These are phyloP conservation scores for Oxyura jamaicensis DNA, from an alignment of 2,113 vertebrate species.

Conservation along the genomic window DNA sequence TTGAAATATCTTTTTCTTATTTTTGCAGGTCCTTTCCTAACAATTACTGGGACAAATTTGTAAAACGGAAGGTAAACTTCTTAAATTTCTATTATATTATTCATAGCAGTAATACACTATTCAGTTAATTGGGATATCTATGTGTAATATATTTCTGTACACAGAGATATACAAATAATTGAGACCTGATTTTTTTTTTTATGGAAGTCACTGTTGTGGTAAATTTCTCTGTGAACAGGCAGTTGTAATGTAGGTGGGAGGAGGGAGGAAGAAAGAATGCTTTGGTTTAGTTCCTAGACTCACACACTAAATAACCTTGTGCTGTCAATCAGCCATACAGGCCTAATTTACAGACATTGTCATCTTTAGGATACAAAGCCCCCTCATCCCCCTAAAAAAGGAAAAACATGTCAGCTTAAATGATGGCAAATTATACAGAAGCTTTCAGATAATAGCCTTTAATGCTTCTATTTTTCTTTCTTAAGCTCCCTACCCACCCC, in stretches of 20 bases:
- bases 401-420: slow-evolving; percentile 55
- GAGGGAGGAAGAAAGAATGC: slow-evolving; percentile 21
- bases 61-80: slow-evolving; percentile 92
- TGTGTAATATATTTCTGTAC: not conserved
- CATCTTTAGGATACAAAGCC: slow-evolving; percentile 36
- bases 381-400: slow-evolving; percentile 41
- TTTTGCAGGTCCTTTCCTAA: slow-evolving; percentile 92
- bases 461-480: slow-evolving; percentile 34
- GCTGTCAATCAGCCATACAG: slow-evolving; percentile 31
- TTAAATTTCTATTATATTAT: not conserved
- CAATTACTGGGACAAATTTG: slow-evolving; percentile 99
- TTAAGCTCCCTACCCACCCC: not conserved
- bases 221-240: not conserved
- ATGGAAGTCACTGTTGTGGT: not conserved
- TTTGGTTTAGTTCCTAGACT: slow-evolving; percentile 40
- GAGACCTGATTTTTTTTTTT: not conserved
- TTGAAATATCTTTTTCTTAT: slow-evolving; percentile 18
- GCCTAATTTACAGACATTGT: slow-evolving; percentile 47
- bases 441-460: slow-evolving; percentile 45
- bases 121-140: not conserved
- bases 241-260: not conserved
- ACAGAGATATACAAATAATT: not conserved
- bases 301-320: not conserved
- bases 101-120: not conserved
- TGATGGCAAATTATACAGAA: slow-evolving; percentile 54